Evolutionary conservation across 2,113 vertebrate genomes (phyloP).

Genomic region (Aldabrachelys gigantea): DNA sequence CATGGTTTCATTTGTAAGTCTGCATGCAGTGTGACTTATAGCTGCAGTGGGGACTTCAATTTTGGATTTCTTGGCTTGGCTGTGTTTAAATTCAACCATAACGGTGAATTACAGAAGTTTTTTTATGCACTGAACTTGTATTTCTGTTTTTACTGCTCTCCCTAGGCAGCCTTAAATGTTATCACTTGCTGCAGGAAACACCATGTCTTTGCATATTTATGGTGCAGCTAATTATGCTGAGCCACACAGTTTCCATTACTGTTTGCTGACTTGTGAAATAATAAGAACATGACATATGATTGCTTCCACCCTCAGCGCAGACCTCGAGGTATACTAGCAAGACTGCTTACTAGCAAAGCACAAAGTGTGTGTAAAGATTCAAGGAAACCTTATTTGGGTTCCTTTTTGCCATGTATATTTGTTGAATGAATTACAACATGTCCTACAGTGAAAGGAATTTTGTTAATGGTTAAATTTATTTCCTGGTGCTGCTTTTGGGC

Average conservation of each 20-base stretch:
- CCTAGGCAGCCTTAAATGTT: not conserved
- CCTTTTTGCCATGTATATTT: not conserved
- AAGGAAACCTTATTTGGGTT: not conserved
- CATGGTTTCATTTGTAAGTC: fast-evolving
- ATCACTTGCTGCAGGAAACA: not conserved
- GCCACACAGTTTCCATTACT: not conserved
- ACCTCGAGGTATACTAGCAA: not conserved
- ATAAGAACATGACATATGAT: constrained; percentile 10
- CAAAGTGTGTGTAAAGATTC: not conserved
- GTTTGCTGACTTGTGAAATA: constrained; percentile 11
- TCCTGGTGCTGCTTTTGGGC: not conserved
- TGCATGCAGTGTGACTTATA: not conserved
- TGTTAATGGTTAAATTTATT: constrained; percentile 19
- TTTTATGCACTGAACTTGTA: not conserved
- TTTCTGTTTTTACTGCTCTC: not conserved
- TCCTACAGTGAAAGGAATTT: not conserved
- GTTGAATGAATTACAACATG: not conserved
- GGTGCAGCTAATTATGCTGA: not conserved
- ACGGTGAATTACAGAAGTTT: not conserved
- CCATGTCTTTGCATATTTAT: not conserved
- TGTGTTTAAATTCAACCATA: not conserved
- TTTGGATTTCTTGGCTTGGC: not conserved
- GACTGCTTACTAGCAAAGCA: not conserved
- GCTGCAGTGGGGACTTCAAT: not conserved
- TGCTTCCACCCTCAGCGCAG: not conserved